Evolutionary conservation across 1,140 invertebrate genomes (phyloP), one percentile per base, ranked within the genome.

Genomic region (Leptinotarsa defecta): DNA sequence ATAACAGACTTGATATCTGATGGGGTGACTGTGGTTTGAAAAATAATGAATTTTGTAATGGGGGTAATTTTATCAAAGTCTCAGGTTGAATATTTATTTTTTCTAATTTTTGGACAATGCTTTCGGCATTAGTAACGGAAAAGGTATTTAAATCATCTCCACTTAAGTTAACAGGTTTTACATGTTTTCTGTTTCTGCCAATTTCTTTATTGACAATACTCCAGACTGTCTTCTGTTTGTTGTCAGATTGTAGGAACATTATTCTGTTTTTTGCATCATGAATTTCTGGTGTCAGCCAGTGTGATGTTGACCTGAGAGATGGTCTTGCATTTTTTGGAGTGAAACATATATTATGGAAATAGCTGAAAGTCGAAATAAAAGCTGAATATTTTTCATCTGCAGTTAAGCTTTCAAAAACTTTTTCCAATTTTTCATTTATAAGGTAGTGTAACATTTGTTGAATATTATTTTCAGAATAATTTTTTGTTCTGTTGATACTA

Each of bases 381-480:
- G 49, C 49, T 57, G 49, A 57, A 57, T 57, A 57, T 57, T 57
- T 57, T 57, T 57, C 49, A 13, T 57, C 49, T 57, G 49, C 13
- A 57, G 49, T 57, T 57, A 57, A 57, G 49, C 13, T 57, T 5
- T n/a, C 49, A 57, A 57, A 57, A 57, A 57, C 13, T 4, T 57
- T n/a, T 57, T 57, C 49, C 49, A 13, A 57, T 57, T 57, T 57
- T 57, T 57, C 49, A 57, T 57, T 57, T 15, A 13, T n/a, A 57
- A 57, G 49, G 49, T 57, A 57, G 3, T 57, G 13, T 57, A 57
- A 57, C 13, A 57, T 57, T 57, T 15, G 49, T 57, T 57, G 49
- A 57, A 57, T 57, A 57, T 57, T 57, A 57, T 57, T 57, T 57
- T 57, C 49, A 57, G 49, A 57, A 57, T 57, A 57, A 57, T 57